Evolutionary conservation across 2,888 invertebrate genomes (phyloP).

Genomic region (Phyto melanocephala): DNA sequence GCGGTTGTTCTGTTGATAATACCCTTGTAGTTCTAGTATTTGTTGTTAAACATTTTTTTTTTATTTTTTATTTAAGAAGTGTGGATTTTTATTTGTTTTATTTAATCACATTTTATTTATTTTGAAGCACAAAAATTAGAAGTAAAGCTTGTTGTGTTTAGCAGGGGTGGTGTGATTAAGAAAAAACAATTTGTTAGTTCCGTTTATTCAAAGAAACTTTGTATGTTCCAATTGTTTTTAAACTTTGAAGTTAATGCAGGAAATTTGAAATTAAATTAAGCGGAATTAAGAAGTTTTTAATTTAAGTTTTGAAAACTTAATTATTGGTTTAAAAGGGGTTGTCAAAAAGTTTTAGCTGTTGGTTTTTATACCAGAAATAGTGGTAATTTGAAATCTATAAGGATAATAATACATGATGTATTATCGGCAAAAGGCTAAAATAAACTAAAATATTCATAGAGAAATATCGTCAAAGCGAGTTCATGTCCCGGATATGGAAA

Average conservation of each 20-base stretch:
- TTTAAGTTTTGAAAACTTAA: neutral
- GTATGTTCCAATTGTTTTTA: neutral
- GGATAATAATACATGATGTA: no score
- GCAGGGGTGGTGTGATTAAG: neutral
- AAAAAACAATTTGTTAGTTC: slow-evolving; percentile 24
- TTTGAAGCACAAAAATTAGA: neutral
- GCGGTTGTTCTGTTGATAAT: slow-evolving; percentile 67
- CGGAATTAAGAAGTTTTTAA: neutral
- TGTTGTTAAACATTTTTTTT: slow-evolving; percentile 11
- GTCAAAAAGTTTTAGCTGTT: no score
- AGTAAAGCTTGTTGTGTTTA: neutral
- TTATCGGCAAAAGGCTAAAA: no score
- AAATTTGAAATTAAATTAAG: neutral
- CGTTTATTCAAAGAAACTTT: neutral
- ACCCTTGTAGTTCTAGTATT: neutral
- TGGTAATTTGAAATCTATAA: no score
- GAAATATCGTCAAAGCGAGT: no score
- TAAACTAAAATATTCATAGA: no score
- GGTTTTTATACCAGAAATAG: no score
- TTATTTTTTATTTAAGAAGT: neutral
- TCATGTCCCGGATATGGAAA: no score
- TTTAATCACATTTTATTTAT: slow-evolving; percentile 9
- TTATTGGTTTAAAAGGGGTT: neutral
- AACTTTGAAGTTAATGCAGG: neutral
- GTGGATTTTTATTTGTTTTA: neutral